phyloP scores from a whole-genome alignment of 2,888 invertebrate genomes.

The Drosophila algonquin region DNA sequence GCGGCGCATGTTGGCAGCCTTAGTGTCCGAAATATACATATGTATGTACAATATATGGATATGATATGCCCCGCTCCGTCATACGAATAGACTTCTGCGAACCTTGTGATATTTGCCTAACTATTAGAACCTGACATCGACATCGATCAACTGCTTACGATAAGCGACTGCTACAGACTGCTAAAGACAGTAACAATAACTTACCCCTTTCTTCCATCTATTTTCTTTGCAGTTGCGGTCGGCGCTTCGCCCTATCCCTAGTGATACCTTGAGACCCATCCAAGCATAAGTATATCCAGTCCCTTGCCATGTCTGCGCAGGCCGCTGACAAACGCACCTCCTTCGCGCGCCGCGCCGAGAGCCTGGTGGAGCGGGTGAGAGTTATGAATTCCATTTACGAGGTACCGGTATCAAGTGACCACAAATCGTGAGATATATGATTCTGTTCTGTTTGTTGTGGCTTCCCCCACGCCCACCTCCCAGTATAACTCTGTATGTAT shows the following conservation, averaged over 20 bases:
- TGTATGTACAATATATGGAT: constrained; percentile 12
- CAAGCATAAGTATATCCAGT: constrained; percentile 13
- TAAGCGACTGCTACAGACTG: constrained; percentile 5
- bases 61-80: constrained; percentile 4
- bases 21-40: constrained; percentile 3
- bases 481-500: neutral
- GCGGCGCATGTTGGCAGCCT: constrained; percentile 19
- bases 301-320: constrained; percentile 69
- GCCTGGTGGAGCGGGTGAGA: constrained; percentile 84
- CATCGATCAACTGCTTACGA: constrained; percentile 38
- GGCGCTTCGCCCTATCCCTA: constrained; percentile 4
- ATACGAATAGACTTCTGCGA: neutral
- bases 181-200: neutral
- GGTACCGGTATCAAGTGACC: constrained; percentile 83
- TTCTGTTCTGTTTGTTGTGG: constrained; percentile 53
- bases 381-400: constrained; percentile 84
- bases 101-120: constrained; percentile 33
- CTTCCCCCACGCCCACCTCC: constrained; percentile 1
- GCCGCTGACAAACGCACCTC: constrained; percentile 82
- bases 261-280: constrained; percentile 10
- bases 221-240: constrained; percentile 41
- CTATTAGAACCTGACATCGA: constrained; percentile 5
- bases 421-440: constrained; percentile 79
- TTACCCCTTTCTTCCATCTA: constrained; percentile 16
- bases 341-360: constrained; percentile 84